Evolutionary conservation across 2,888 invertebrate genomes (phyloP).

Genomic region (Lydus trimaculatus): DNA sequence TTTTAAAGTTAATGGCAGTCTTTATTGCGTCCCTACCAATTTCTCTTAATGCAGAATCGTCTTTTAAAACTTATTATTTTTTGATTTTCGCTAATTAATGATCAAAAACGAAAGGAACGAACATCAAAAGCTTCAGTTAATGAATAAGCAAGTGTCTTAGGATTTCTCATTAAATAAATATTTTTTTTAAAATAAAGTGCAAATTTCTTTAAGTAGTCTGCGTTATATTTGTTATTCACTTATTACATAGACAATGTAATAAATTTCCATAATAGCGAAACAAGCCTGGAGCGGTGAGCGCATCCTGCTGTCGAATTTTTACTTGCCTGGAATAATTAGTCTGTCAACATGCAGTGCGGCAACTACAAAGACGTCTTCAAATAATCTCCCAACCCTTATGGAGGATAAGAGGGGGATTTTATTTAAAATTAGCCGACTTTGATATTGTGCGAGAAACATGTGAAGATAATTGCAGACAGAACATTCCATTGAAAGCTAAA

Average conservation of each 20-base stretch:
- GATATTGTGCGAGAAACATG: conserved; percentile 37
- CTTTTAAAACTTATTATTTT: conserved; percentile 29
- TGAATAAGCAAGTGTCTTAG: too few species aligned
- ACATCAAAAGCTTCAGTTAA: conserved; percentile 16
- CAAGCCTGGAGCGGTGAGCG: conserved; percentile 27
- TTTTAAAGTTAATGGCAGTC: conserved; percentile 30
- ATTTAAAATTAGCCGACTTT: conserved; percentile 43
- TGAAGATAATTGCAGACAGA: conserved; percentile 39
- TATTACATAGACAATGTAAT: conserved; percentile 22
- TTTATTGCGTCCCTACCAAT: conserved; percentile 13
- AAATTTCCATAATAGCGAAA: conserved; percentile 36
- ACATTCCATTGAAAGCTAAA: conserved; percentile 33
- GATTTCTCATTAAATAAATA: too few species aligned
- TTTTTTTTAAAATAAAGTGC: too few species aligned
- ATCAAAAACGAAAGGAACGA: too few species aligned
- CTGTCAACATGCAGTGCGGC: conserved; percentile 45
- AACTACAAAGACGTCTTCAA: conserved; percentile 46
- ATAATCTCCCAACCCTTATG: conserved; percentile 41
- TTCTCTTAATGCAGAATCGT: conserved; percentile 12
- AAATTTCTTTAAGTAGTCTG: too few species aligned
- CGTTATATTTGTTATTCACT: neutral
- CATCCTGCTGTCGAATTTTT: conserved; percentile 44
- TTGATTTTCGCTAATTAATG: conserved; percentile 33
- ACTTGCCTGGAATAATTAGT: conserved; percentile 43
- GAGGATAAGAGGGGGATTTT: conserved; percentile 39